A percentile compares a stretch with the other conserved stretches of the same genome.
Evolutionary conservation across 2,888 invertebrate genomes (phyloP).

Genomic region (Chaetogeoica ovagalla): DNA sequence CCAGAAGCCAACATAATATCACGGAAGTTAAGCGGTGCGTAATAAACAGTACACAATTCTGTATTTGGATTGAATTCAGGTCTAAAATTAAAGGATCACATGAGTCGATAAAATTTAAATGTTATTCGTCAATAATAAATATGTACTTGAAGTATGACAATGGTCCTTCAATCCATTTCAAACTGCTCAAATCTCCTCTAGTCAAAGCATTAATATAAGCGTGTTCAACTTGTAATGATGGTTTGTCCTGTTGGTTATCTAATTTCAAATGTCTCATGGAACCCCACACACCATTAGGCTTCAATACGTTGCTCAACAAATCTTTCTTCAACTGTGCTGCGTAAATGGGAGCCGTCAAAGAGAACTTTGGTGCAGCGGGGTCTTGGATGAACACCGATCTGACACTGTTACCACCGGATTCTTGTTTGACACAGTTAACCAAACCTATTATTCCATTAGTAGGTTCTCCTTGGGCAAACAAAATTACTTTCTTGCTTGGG

Average conservation of each 20-base stretch:
- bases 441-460: conserved; percentile 81
- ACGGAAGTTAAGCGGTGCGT: conserved; percentile 94
- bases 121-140: conserved; percentile 46
- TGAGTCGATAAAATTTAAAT: conserved; percentile 4
- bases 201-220: conserved; percentile 92
- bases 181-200: conserved; percentile 91
- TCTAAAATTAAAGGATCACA: conserved; percentile 55
- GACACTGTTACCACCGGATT: conserved; percentile 76
- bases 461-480: conserved; percentile 72
- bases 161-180: conserved; percentile 91
- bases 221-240: conserved; percentile 72
- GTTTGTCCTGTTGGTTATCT: conserved; percentile 61
- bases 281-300: conserved; percentile 79
- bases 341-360: conserved; percentile 65
- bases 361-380: conserved; percentile 66
- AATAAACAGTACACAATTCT: conserved; percentile 84
- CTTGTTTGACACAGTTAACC: conserved; percentile 85
- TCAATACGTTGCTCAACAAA: conserved; percentile 81
- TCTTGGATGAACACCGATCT: conserved; percentile 70
- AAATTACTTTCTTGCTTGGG: conserved; percentile 66
- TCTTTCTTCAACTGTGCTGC: conserved; percentile 71
- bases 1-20: conserved; percentile 98
- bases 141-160: conserved; percentile 67
- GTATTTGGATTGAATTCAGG: conserved; percentile 61
- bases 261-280: conserved; percentile 79